phyloP scores from a whole-genome alignment of 2,797 vertebrate species.

The Betta splendens region DNA sequence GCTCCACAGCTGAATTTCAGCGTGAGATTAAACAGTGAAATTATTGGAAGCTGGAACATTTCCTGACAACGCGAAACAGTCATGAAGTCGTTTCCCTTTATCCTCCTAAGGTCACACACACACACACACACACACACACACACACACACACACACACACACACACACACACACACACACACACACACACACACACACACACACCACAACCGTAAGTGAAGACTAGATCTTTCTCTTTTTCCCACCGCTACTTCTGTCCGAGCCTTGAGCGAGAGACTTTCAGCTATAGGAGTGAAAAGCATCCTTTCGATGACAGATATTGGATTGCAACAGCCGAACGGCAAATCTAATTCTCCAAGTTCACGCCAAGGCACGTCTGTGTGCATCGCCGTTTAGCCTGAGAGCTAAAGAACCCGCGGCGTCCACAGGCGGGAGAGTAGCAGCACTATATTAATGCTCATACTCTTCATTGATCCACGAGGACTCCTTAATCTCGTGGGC shows the following conservation, averaged over 20 bases:
- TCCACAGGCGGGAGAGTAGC: slow-evolving; percentile 49
- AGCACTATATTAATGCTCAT: slow-evolving; percentile 70
- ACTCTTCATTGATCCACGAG: slow-evolving; percentile 71
- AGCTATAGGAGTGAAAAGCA: slow-evolving; percentile 59
- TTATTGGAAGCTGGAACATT: slow-evolving; percentile 23
- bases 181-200: slow-evolving; percentile 1
- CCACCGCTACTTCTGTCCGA: slow-evolving; percentile 10
- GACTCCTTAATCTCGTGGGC: slow-evolving; percentile 65
- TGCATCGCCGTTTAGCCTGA: slow-evolving; percentile 49
- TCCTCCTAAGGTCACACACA: slow-evolving; percentile 29
- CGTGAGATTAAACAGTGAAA: slow-evolving; percentile 37
- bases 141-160: slow-evolving; percentile 1
- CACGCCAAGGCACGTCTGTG: slow-evolving; percentile 59
- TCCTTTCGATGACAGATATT: slow-evolving; percentile 67
- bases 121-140: slow-evolving; percentile 1
- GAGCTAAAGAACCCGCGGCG: slow-evolving; percentile 56
- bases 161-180: too few relatives aligned
- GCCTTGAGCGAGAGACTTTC: slow-evolving; percentile 56
- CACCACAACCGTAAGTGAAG: slow-evolving; percentile 3
- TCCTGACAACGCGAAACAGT: slow-evolving; percentile 29
- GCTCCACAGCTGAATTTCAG: slow-evolving; percentile 20
- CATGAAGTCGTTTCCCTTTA: slow-evolving; percentile 18
- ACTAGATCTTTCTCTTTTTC: slow-evolving; percentile 29
- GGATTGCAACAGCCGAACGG: slow-evolving; percentile 72
- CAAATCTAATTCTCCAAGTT: slow-evolving; percentile 74